These are phyloP conservation scores for Poeciliopsis gracilis DNA, from an alignment of 2,797 vertebrate genomes.

Conservation along the genomic window DNA sequence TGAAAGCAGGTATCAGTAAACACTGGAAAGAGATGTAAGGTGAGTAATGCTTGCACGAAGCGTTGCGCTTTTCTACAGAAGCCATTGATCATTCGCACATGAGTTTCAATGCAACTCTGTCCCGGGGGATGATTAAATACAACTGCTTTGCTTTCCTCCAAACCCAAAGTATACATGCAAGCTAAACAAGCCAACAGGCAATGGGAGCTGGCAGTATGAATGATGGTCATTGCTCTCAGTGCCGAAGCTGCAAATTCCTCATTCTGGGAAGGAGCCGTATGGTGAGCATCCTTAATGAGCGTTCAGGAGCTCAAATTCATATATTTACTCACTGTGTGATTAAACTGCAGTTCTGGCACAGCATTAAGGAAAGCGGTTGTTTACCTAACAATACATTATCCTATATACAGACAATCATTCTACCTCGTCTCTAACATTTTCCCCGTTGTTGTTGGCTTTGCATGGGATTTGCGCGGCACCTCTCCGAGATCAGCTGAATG, in stretches of 20 bases:
- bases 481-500: slow-evolving; percentile 18
- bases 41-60: slow-evolving; percentile 19
- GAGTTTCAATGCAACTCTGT: slow-evolving; percentile 60
- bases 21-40: slow-evolving; percentile 30
- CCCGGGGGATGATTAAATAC: slow-evolving; percentile 65
- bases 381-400: slow-evolving; percentile 64
- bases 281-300: slow-evolving; percentile 65
- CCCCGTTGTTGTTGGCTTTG: background rate
- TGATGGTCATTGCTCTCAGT: slow-evolving; percentile 66
- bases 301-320: slow-evolving; percentile 62
- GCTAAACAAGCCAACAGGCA: slow-evolving; percentile 59
- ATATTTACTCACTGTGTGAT: slow-evolving; percentile 65
- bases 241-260: slow-evolving; percentile 58
- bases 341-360: slow-evolving; percentile 52
- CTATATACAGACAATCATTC: background rate
- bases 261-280: slow-evolving; percentile 61
- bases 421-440: slow-evolving; percentile 12
- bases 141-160: slow-evolving; percentile 54
- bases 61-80: slow-evolving; percentile 38
- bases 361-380: slow-evolving; percentile 47
- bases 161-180: slow-evolving; percentile 51
- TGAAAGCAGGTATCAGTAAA: slow-evolving; percentile 33
- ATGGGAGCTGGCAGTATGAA: slow-evolving; percentile 64
- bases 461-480: slow-evolving; percentile 21
- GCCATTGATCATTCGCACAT: slow-evolving; percentile 51